Base-by-base conservation (phyloP, 2,797 vertebrate species). In the Gouania willdenowi region DNA sequence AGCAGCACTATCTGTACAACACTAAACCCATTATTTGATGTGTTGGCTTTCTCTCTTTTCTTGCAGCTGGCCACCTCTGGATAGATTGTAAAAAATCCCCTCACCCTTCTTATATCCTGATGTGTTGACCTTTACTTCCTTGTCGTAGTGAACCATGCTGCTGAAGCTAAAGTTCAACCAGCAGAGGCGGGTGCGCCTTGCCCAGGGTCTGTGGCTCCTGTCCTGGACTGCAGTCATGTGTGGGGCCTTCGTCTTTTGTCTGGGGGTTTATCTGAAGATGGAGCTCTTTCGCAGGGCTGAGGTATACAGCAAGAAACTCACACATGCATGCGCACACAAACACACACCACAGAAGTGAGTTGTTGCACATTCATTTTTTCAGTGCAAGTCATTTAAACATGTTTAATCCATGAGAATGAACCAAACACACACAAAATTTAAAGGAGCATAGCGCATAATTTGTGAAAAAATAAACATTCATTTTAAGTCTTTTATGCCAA, bases 171-270 rank as follows among this genome's bases (percentile, higher is more conserved):
- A 89, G 50, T 98, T 98, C 66, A 91, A 86, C 72, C 90, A 92
- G 81, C 93, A 92, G 89, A 90, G 90, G 75, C 80, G 96, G 32
- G 95, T 98, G 66, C 96, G 90, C 66, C 70, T 98, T 79, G 95
- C 97, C 0, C 97, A 99, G 79, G 94, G 92, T 46, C 88, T 99
- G 62, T 99, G 97, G 97, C 88, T 99, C 34, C 78, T 99, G 77
- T 96, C 97, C 70, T 99, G 96, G 97, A 66, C 93, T 63, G 91
- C 93, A 0, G 91, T 96, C 63, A 54, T 94, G 60, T 89, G 90
- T 7, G 94, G 94, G 54, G 87, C 90, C 52, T 49, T 92, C 47
- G 71, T 96, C 71, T 95, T 98, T 69, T 84, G 88, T 56, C 84
- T 97, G 58, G 97, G 97, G 2, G 78, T 97, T 46, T 97, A 94